These are phyloP conservation scores for Neoitamus cyanurus DNA, from an alignment of 2,888 invertebrate genomes.

Conservation along the genomic window DNA sequence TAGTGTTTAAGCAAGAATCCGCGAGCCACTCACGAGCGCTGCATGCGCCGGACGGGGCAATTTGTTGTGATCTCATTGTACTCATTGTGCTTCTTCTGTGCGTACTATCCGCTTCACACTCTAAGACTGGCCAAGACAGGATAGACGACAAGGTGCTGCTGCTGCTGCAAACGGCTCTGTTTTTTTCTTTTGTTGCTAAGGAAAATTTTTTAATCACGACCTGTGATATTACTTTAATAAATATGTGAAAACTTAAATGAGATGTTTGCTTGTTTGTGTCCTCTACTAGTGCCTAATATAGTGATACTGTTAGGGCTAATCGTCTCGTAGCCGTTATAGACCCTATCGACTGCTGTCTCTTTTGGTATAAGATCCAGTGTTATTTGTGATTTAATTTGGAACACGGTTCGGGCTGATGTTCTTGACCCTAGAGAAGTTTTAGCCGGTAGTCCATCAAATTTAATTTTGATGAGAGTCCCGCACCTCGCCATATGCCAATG, in stretches of 20 bases:
- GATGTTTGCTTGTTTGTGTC: not conserved
- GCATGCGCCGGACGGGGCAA: not conserved
- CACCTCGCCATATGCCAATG: no score
- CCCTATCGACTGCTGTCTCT: no score
- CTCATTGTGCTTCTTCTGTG: not conserved
- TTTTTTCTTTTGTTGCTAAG: not conserved
- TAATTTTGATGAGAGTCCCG: no score
- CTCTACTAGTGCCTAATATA: not conserved
- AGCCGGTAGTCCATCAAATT: no score
- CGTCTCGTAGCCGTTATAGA: no score
- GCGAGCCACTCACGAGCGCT: not conserved
- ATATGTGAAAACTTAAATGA: not conserved
- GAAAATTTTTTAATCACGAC: constrained; percentile 34
- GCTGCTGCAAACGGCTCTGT: not conserved
- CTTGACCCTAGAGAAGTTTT: no score
- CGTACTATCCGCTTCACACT: not conserved
- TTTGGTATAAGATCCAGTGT: no score
- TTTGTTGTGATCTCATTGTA: not conserved
- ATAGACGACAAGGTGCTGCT: not conserved
- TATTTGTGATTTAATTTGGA: no score
- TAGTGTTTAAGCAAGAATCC: not conserved
- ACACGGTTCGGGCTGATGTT: no score
- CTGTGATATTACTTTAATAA: constrained; percentile 45
- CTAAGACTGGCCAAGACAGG: not conserved
- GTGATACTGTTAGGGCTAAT: no score